Evolutionary conservation across 2,797 vertebrate species (phyloP).

Genomic region (Scarus forsteni): DNA sequence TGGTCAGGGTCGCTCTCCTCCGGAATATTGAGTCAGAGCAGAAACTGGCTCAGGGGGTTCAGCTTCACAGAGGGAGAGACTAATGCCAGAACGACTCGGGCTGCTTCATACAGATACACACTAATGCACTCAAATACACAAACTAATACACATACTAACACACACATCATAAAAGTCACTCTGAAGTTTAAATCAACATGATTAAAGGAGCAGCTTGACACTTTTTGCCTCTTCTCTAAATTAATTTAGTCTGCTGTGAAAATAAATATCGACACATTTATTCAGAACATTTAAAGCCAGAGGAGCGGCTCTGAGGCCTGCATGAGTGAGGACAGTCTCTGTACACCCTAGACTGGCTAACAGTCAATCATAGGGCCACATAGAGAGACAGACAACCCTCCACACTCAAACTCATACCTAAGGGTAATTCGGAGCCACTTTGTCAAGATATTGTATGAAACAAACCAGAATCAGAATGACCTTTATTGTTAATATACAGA

Average conservation of each 20-base stretch:
- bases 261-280: neutral
- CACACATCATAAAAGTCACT: neutral
- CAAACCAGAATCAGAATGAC: no score
- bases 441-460: no score
- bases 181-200: neutral
- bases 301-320: neutral
- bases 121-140: neutral
- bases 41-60: slow-evolving; percentile 5
- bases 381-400: no score
- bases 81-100: slow-evolving; percentile 1
- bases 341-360: no score
- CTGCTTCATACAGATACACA: slow-evolving; percentile 4
- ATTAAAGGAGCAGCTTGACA: neutral
- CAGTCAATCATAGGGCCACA: no score
- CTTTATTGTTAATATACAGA: no score
- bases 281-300: neutral
- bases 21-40: slow-evolving; percentile 37
- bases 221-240: neutral
- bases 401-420: no score
- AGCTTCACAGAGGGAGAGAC: neutral
- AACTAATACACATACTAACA: neutral
- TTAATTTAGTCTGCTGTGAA: neutral
- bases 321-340: neutral
- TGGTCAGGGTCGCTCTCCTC: slow-evolving; percentile 6
- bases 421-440: no score